Evolutionary conservation across 2,888 invertebrate species (phyloP), one percentile per base, ranked within the genome.

Genomic region (Eupithecia subfuscata): DNA sequence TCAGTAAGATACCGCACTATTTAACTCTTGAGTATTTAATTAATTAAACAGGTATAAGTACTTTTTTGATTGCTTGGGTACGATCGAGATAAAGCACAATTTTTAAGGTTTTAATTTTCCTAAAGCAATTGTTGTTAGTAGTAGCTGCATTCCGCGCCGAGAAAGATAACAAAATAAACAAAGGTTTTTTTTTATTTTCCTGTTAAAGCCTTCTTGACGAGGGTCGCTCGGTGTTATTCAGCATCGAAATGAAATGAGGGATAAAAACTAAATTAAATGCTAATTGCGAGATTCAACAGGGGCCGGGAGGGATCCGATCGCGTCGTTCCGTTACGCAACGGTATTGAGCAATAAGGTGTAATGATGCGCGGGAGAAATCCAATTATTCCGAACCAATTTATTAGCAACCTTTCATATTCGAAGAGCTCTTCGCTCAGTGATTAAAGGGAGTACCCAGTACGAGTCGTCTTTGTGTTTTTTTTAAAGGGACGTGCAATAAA

Each of bases 261-360:
- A 91, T 91, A 91, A 92, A 90, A 91, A 91, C 90, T 91, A 90
- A 91, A 92, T 91, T 91, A 91, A 91, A 92, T 91, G 91, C 90
- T 92, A 92, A 92, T 91, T 91, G 91, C 89, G 88, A 90, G 90
- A 89, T 90, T 89, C 88, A 85, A 85, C 85, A 81, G 81, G 83
- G 84, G 85, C 84, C 84, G 83, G 82, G 84, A 83, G 82, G 85
- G 86, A 87, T 84, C 84, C 84, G 84, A 86, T 85, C 83, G 85
- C 82, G 82, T 82, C 85, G 84, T 84, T 86, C 84, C 82, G 86
- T 84, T 85, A 82, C 85, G 84, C 84, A 83, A 85, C 85, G 84
- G 83, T 87, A 85, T 87, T 87, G 85, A 88, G 86, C 85, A 87
- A 86, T 88, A 88, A 88, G 84, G 84, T 85, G 88, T 87, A 88